Percentiles rank a stretch among this genome's conserved stretches.
Evolutionary conservation across 2,888 invertebrate species (phyloP).

Genomic region (Pandemis corylana): DNA sequence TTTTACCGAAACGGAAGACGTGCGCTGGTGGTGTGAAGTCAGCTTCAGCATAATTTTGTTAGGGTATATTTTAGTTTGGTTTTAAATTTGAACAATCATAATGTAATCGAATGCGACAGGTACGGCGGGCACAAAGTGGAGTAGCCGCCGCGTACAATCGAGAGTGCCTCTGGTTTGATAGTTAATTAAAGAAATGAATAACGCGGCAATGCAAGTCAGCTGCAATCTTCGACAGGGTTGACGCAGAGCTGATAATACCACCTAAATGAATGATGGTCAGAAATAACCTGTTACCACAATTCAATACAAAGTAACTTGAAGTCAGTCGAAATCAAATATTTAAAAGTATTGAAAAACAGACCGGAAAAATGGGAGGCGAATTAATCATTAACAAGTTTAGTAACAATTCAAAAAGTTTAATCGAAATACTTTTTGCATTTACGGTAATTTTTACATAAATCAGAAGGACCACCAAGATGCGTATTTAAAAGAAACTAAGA

Average conservation of each 20-base stretch:
- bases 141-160: conserved; percentile 80
- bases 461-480: too few relatives aligned
- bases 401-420: too few relatives aligned
- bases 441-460: too few relatives aligned
- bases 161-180: conserved; percentile 80
- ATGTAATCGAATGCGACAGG: conserved; percentile 42
- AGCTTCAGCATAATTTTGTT: conserved; percentile 52
- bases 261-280: background rate
- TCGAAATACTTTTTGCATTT: too few relatives aligned
- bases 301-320: too few relatives aligned
- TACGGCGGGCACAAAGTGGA: conserved; percentile 70
- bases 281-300: background rate
- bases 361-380: too few relatives aligned
- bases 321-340: too few relatives aligned
- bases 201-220: conserved; percentile 79
- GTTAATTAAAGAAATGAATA: conserved; percentile 84
- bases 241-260: conserved; percentile 57
- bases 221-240: conserved; percentile 70
- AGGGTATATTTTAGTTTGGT: conserved; percentile 58
- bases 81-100: conserved; percentile 42
- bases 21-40: background rate
- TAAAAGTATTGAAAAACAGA: too few relatives aligned
- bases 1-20: conserved; percentile 1
- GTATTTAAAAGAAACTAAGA: too few relatives aligned
- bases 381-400: too few relatives aligned